These are phyloP conservation scores for Geotrypetes seraphini DNA, from an alignment of 2,797 vertebrate genomes.

Conservation along the genomic window DNA sequence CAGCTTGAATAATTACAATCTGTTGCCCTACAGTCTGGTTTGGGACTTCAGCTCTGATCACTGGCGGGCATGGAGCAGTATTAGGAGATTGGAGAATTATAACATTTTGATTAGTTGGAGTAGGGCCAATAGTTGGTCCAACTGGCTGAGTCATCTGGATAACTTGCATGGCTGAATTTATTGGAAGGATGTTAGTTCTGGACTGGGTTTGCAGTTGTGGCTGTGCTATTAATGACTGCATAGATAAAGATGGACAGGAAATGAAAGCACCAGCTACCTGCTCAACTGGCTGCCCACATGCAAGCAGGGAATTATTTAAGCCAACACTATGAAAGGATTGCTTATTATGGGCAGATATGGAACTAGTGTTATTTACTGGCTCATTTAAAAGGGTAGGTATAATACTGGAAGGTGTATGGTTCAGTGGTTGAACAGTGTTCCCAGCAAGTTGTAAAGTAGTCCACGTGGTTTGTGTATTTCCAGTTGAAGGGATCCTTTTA, in stretches of 20 bases:
- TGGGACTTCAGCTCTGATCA: conserved; percentile 75
- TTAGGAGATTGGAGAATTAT: conserved; percentile 89
- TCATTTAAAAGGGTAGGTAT: conserved; percentile 52
- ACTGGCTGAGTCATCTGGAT: conserved; percentile 83
- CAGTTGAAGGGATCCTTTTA: conserved; percentile 63
- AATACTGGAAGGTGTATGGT: conserved; percentile 48
- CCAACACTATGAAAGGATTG: conserved; percentile 30
- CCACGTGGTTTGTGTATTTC: conserved; percentile 95
- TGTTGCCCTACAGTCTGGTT: conserved; percentile 84
- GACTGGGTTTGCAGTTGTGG: conserved; percentile 56
- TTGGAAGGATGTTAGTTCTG: conserved; percentile 69
- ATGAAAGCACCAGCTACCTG: conserved; percentile 64
- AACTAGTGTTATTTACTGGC: conserved; percentile 10
- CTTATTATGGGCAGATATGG: conserved; percentile 25
- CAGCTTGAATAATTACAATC: conserved; percentile 93
- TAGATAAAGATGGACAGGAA: conserved; percentile 47
- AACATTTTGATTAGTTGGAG: conserved; percentile 77
- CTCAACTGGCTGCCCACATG: conserved; percentile 59
- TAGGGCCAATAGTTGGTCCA: conserved; percentile 59
- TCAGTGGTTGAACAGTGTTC: conserved; percentile 87
- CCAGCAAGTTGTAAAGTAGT: conserved; percentile 89
- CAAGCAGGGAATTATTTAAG: conserved; percentile 45
- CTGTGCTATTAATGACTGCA: conserved; percentile 58
- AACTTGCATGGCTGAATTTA: conserved; percentile 92
- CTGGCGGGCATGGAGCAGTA: conserved; percentile 60